These are phyloP conservation scores for Pipra filicauda DNA, from an alignment of 2,113 vertebrate species.

Conservation along the genomic window DNA sequence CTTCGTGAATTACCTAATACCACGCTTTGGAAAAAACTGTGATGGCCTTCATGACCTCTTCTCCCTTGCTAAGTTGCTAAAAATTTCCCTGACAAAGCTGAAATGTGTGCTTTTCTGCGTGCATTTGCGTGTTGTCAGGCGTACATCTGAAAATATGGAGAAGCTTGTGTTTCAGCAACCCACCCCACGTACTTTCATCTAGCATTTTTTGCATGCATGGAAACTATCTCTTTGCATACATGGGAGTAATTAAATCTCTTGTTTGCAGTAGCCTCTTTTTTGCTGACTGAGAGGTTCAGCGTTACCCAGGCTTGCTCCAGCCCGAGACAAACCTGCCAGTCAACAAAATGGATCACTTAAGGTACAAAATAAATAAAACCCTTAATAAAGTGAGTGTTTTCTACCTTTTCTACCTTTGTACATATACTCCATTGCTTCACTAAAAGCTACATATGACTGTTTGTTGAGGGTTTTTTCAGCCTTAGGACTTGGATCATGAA, in stretches of 20 bases:
- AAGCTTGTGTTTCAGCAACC: neutral
- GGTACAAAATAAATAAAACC: neutral
- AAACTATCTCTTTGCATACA: neutral
- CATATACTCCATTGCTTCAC: neutral
- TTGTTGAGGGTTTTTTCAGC: neutral
- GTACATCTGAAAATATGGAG: neutral
- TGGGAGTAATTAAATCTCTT: neutral
- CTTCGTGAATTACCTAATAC: neutral
- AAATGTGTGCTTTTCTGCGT: neutral
- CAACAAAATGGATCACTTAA: neutral
- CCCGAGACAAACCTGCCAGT: neutral
- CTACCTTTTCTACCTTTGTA: neutral
- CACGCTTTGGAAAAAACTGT: neutral
- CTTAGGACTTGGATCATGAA: neutral
- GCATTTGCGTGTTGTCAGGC: neutral
- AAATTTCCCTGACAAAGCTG: neutral
- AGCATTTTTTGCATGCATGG: neutral
- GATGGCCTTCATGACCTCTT: neutral
- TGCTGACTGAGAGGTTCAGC: neutral
- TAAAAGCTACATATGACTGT: neutral
- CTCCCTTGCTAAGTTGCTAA: neutral
- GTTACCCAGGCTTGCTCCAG: neutral
- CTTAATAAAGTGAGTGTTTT: neutral
- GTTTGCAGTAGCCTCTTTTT: neutral
- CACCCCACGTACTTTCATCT: neutral